Evolutionary conservation across 2,113 vertebrate genomes (phyloP).

Genomic region (Petrocephalus microphthalmus): DNA sequence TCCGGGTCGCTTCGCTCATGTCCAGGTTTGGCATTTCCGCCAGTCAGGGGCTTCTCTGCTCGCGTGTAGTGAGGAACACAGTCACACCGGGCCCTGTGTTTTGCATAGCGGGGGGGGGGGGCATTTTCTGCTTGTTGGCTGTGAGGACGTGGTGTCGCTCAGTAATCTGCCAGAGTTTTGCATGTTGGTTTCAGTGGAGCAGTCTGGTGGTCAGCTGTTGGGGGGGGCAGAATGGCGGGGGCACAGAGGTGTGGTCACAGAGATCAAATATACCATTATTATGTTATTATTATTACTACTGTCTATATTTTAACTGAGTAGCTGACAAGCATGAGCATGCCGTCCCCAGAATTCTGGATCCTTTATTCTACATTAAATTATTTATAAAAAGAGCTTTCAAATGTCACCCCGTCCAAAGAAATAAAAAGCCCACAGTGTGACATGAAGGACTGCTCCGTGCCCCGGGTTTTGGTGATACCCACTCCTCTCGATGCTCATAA

Average conservation of each 20-base stretch:
- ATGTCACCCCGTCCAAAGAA: not conserved
- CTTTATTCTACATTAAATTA: not conserved
- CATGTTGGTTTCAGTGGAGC: slow-evolving; percentile 34
- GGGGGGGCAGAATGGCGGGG: not conserved
- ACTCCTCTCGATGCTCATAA: not conserved
- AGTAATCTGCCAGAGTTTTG: slow-evolving; percentile 41
- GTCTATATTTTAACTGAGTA: not conserved
- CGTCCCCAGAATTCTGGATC: not conserved
- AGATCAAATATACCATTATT: not conserved
- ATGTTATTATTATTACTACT: not conserved
- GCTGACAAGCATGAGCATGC: not conserved
- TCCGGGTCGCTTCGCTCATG: not conserved
- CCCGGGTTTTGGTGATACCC: not conserved
- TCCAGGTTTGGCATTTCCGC: not conserved
- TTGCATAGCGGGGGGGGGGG: slow-evolving; percentile 42
- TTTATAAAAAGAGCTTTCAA: not conserved
- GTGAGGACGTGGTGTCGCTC: slow-evolving; percentile 45
- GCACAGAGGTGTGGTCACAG: not conserved
- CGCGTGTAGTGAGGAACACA: slow-evolving; percentile 42
- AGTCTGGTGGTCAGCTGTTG: not conserved
- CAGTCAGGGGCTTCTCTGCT: not conserved
- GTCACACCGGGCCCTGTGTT: slow-evolving; percentile 37
- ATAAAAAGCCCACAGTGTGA: not conserved
- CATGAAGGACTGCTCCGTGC: not conserved
- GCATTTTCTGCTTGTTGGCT: slow-evolving; percentile 42